phyloP scores from a whole-genome alignment of 1,140 invertebrate species.

The Wasmannia auropunctata region DNA sequence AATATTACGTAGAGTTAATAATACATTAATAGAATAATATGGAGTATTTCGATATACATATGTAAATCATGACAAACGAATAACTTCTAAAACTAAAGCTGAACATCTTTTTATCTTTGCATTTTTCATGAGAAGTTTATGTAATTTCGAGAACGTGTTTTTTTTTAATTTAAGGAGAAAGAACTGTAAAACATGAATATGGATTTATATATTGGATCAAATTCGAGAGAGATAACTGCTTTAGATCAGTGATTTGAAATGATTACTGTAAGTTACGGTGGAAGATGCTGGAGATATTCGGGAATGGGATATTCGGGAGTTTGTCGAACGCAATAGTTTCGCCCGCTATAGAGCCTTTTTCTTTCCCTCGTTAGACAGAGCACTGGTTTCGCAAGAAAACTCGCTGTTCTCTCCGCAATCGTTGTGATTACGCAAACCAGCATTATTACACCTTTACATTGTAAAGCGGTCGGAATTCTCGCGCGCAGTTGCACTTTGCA shows the following conservation, averaged over 20 bases:
- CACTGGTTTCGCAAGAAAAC: slow-evolving; percentile 45
- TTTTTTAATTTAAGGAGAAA: neutral
- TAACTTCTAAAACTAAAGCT: neutral
- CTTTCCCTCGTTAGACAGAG: slow-evolving; percentile 21
- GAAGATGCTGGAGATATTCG: slow-evolving; percentile 13
- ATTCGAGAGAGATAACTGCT: neutral
- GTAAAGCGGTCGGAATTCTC: slow-evolving; percentile 42
- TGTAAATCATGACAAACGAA: neutral
- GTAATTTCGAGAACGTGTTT: neutral
- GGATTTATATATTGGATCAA: neutral
- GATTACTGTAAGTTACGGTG: neutral
- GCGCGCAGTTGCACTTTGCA: slow-evolving; percentile 20
- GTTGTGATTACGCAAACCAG: slow-evolving; percentile 34
- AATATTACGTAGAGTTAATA: neutral
- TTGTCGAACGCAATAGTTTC: slow-evolving; percentile 11
- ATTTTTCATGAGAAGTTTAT: neutral
- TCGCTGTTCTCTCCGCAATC: slow-evolving; percentile 28
- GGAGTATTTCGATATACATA: neutral
- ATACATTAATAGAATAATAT: neutral
- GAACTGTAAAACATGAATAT: neutral
- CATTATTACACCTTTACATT: slow-evolving; percentile 52
- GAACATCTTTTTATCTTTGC: neutral
- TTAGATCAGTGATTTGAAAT: neutral
- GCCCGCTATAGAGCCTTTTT: slow-evolving; percentile 7
- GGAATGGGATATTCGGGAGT: neutral